Base-by-base conservation (phyloP, 1,140 invertebrate species). In the Galendromus occidentalis region DNA sequence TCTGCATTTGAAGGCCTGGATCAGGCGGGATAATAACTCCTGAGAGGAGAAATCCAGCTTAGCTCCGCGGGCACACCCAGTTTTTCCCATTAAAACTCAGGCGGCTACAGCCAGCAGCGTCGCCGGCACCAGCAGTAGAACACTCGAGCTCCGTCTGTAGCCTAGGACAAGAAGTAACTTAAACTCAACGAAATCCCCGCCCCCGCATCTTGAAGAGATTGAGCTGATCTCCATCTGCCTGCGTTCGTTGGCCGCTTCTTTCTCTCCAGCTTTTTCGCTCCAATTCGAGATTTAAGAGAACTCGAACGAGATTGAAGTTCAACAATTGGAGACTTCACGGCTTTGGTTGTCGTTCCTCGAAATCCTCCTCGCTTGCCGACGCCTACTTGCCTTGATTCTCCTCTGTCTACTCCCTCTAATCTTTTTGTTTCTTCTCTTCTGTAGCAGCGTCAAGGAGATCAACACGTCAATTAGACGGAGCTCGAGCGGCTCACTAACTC, bases 141-240 rank as follows among this genome's bases (percentile, higher is more conserved):
- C 18, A 39, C 33, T 39, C 25, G 45, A 47, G 17, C 42, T 44
- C 42, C 14, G 7, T 4, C 45, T 17, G 51, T 29, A 17, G 51
- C 14, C 22, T 59, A 25, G 51, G 25, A 12, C 25, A 59, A 59
- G 25, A 33, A 59, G 51, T 29, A 59, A 59, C 51, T 59, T 59
- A 59, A 59, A 59, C 51, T 59, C 51, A 22, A 59, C 51, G 25
- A 59, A 59, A 59, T 59, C 51, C 51, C 51, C 51, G 20, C 51
- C 51, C 51, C 51, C 51, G 45, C 45, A 5, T 59, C 51, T 25
- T 59, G 14, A 29, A 25, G 51, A 59, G 51, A 59, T 59, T 59
- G 51, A 25, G 22, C 51, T 59, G 51, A 59, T 59, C 51, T 33
- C 33, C 33, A 9, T 39, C 33, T 39, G 33, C 33, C 4, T 39